Evolutionary conservation across 1,140 invertebrate species (phyloP).

Genomic region (Panagrolaimus sp.): DNA sequence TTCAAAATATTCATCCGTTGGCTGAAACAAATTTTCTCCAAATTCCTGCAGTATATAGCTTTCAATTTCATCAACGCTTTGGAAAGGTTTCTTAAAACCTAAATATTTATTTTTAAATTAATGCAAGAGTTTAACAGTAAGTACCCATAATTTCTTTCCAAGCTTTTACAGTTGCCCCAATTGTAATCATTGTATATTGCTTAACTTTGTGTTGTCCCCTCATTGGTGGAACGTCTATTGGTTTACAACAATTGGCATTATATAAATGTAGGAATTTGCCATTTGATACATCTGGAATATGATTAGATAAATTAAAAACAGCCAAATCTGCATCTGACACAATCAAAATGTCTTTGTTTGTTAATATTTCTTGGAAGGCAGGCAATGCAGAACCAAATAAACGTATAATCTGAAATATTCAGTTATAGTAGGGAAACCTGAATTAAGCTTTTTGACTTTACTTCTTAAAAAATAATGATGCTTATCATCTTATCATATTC

Average conservation of each 20-base stretch:
- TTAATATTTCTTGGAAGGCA: not conserved
- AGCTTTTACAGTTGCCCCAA: not conserved
- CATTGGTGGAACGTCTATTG: not conserved
- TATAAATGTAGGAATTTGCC: not conserved
- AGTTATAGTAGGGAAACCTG: not conserved
- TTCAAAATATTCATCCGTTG: not conserved
- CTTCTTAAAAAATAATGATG: no score
- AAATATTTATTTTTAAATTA: not conserved
- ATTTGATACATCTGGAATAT: not conserved
- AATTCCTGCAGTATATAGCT: not conserved
- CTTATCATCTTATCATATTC: no score
- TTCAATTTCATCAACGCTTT: not conserved
- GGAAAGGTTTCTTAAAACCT: no score
- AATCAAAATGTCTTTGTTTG: not conserved
- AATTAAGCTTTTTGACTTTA: no score
- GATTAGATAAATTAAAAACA: not conserved
- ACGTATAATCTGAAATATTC: not conserved
- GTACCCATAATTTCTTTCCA: slow-evolving; percentile 7
- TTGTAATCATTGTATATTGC: not conserved
- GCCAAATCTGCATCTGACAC: not conserved
- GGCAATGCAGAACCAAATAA: not conserved
- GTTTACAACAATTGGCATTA: not conserved
- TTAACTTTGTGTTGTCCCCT: not conserved
- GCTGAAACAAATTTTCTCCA: not conserved
- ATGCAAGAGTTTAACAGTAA: not conserved